Conservation (phyloP, 2,888 invertebrate species). For the Xestia xanthographa region DNA sequence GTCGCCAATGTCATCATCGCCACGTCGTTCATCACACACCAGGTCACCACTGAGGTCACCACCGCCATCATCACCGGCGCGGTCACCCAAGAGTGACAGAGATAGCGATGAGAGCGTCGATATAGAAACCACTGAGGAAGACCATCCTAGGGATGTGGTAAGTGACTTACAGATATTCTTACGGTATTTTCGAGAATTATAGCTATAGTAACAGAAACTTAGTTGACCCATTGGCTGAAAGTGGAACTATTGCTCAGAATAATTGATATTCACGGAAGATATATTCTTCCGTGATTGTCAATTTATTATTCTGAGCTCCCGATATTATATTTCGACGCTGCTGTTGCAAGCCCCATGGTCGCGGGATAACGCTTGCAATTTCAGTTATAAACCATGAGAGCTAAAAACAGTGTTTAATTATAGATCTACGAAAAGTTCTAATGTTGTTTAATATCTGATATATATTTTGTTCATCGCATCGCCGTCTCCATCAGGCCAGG, state of each 20-base stretch:
- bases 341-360: too few relatives aligned
- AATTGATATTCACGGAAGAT: too few relatives aligned
- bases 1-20: slow-evolving; percentile 79
- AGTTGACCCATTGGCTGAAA: neutral
- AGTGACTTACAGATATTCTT: slow-evolving; percentile 64
- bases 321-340: too few relatives aligned
- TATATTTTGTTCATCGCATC: neutral
- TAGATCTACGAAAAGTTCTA: neutral
- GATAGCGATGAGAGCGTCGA: slow-evolving; percentile 96
- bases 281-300: too few relatives aligned
- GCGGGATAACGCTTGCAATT: too few relatives aligned
- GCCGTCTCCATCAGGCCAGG: neutral
- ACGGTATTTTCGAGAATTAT: neutral
- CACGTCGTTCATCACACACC: slow-evolving; percentile 74
- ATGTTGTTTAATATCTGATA: neutral
- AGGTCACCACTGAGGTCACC: slow-evolving; percentile 81
- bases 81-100: slow-evolving; percentile 89
- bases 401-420: neutral
- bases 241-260: too few relatives aligned
- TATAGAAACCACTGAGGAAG: slow-evolving; percentile 96
- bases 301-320: too few relatives aligned
- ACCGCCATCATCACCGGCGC: slow-evolving; percentile 77
- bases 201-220: neutral
- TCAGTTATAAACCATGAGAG: too few relatives aligned
- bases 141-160: slow-evolving; percentile 85